phyloP scores from a whole-genome alignment of 2,888 invertebrate genomes.

The Rhabditoides inermis region DNA sequence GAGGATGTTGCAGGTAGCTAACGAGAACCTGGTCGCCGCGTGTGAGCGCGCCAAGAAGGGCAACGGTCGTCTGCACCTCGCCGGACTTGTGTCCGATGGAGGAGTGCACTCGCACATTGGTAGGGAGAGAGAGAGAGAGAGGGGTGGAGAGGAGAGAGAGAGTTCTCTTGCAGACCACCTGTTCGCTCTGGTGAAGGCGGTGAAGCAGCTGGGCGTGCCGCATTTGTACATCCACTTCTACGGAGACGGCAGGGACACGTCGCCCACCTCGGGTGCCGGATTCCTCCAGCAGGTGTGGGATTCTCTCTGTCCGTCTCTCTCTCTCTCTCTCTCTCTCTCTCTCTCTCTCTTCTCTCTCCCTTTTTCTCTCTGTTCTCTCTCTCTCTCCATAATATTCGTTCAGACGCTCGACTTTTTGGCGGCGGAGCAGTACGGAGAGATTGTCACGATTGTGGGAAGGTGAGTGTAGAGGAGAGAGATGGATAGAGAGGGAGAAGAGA shows the following conservation, averaged over 20 bases:
- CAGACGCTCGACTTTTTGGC: no score
- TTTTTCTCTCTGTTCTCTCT: no score
- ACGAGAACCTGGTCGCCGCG: slow-evolving; percentile 52
- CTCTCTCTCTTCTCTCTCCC: no score
- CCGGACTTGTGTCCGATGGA: slow-evolving; percentile 54
- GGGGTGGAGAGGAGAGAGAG: background rate
- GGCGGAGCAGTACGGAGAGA: slow-evolving; percentile 51
- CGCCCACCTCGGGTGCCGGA: slow-evolving; percentile 53
- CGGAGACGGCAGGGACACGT: slow-evolving; percentile 53
- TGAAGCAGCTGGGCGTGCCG: slow-evolving; percentile 54
- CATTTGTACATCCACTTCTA: slow-evolving; percentile 55
- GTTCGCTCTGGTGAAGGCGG: slow-evolving; percentile 53
- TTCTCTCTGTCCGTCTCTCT: no score
- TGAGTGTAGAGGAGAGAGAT: slow-evolving; percentile 12
- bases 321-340: no score
- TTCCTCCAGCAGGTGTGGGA: slow-evolving; percentile 50
- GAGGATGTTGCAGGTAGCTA: slow-evolving; percentile 50
- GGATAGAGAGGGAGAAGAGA: background rate
- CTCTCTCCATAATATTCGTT: no score
- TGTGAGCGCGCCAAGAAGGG: slow-evolving; percentile 53
- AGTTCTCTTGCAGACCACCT: slow-evolving; percentile 50
- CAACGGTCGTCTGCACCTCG: slow-evolving; percentile 54
- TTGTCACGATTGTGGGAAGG: slow-evolving; percentile 53
- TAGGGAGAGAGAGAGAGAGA: background rate
- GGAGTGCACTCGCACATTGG: slow-evolving; percentile 56